A percentile compares a stretch with the other conserved stretches of the same genome.
phyloP scores from a whole-genome alignment of 2,888 invertebrate species.

The Archaeoteleia sp. region DNA sequence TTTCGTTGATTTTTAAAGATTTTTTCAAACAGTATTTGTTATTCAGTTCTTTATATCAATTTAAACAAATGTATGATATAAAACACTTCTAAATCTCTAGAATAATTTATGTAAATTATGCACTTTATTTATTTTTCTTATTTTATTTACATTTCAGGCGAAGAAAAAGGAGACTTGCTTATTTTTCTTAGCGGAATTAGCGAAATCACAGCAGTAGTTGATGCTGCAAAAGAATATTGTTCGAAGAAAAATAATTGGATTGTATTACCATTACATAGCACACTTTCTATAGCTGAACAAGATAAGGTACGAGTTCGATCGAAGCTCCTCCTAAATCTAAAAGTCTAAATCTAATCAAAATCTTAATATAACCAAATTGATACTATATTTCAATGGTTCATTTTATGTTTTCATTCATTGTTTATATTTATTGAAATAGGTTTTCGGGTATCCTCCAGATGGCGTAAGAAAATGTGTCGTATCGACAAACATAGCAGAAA shows the following conservation, averaged over 20 bases:
- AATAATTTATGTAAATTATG: too few relatives aligned
- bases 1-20: not conserved
- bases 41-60: conserved; percentile 1
- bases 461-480: conserved; percentile 97
- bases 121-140: too few relatives aligned
- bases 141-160: conserved; percentile 74
- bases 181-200: conserved; percentile 96
- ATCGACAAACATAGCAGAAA: conserved; percentile 99
- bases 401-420: not conserved
- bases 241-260: conserved; percentile 91
- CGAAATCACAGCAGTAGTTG: conserved; percentile 91
- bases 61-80: too few relatives aligned
- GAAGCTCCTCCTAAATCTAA: too few relatives aligned
- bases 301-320: conserved; percentile 92
- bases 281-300: conserved; percentile 94
- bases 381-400: not conserved
- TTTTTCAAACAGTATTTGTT: not conserved
- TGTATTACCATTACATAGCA: conserved; percentile 93
- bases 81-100: too few relatives aligned
- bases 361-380: not conserved
- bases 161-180: conserved; percentile 93
- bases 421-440: conserved; percentile 76
- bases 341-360: not conserved
- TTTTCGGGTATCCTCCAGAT: conserved; percentile 96
- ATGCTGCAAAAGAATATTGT: conserved; percentile 89